Base-by-base conservation (phyloP, 1,140 invertebrate species). In the Saxidomus purpurata region DNA sequence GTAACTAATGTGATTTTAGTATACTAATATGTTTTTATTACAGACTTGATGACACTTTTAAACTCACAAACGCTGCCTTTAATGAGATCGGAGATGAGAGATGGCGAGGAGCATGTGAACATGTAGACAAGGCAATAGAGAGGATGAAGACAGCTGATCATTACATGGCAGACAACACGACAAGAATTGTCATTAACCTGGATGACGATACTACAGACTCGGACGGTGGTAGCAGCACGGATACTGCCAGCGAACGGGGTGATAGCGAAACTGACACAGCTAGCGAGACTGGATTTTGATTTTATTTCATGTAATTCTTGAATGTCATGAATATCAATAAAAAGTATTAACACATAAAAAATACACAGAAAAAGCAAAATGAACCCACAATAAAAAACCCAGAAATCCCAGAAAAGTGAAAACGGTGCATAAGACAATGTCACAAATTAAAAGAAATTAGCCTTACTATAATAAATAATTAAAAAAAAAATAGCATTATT, bases 91-190 rank as follows among this genome's bases (percentile, higher is more conserved):
- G 22, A 9, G 15, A 43, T 15, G 74, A 77, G 1, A 77, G 43
- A 43, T 77, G n/a, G 74, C 0, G 43, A 55, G 1, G n/a, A 1
- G 74, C 74, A 22, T 77, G 74, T 49, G n/a, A 52, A 8, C 74
- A 77, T 49, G 36, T 74, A 3, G 69, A 74, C 4, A 74, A 74
- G 69, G 40, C 4, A 13, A 38, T 74, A 74, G 36, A 74, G n/a
- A 38, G 13, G 22, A 36, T 11, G 17, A 34, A 69, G 67, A 69
- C 67, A 40, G 2, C 2, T 13, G 28, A 69, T 34, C 28, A 34
- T 34, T 69, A 69, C 67, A 69, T 4, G n/a, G 9, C 4, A 3
- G 17, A 34, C 2, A 4, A 69, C 11, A 4, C 2, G 67, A 40
- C 1, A 15, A 38, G 6, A 28, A 63, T 63, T 63, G 25, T 28